Conservation (phyloP, 2,888 invertebrate species). For the Orthosia cruda region DNA sequence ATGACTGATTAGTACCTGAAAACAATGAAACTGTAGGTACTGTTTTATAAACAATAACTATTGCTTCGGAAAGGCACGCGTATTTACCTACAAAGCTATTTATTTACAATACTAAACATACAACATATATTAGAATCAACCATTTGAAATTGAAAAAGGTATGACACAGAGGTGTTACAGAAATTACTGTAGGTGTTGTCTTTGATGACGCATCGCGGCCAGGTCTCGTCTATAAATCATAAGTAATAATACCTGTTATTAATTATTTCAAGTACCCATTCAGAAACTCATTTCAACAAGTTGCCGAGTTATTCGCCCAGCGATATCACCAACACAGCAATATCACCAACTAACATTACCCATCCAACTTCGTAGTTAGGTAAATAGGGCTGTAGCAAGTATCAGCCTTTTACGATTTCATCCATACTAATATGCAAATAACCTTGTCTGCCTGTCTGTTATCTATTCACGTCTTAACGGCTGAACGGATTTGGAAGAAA, state of each 20-base stretch:
- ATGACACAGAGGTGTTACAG: conserved; percentile 1
- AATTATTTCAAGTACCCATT: neutral
- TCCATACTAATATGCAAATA: neutral
- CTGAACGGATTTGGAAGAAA: no score
- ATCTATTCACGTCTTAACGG: no score
- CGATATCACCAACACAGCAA: neutral
- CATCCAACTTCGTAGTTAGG: conserved; percentile 10
- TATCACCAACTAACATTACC: conserved; percentile 17
- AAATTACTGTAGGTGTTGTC: conserved; percentile 13
- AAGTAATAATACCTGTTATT: conserved; percentile 12
- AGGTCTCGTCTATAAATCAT: neutral
- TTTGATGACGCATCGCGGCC: neutral
- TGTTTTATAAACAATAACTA: neutral
- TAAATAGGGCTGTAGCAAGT: conserved; percentile 15
- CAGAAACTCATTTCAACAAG: conserved; percentile 9
- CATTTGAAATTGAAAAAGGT: neutral
- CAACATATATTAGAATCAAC: neutral
- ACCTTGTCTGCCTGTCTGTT: no score
- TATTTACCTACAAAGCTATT: no score
- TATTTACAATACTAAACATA: neutral
- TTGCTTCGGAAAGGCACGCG: no score
- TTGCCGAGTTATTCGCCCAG: conserved; percentile 7
- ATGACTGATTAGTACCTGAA: no score
- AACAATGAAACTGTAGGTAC: no score
- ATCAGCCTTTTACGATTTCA: neutral